A percentile compares a stretch with the other conserved stretches of the same genome.
Evolutionary conservation across 2,113 vertebrate genomes (phyloP).

Genomic region (Protobothrops mucrosquamatus): DNA sequence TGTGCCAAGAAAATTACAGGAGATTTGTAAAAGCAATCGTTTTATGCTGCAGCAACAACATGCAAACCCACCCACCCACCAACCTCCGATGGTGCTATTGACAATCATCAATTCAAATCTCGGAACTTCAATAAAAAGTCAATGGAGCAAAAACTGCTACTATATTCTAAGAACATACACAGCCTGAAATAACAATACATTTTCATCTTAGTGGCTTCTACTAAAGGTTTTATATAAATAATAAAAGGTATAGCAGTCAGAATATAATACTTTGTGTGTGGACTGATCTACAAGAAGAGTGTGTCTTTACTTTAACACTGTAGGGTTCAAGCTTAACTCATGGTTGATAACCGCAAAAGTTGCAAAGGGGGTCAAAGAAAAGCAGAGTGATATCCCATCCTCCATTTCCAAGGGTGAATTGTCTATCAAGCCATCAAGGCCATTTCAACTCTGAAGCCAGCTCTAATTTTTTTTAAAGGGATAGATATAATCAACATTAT

Average conservation of each 20-base stretch:
- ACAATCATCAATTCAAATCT: conserved; percentile 75
- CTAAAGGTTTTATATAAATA: no score
- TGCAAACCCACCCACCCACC: conserved; percentile 2
- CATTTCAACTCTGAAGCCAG: background rate
- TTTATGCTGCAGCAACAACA: conserved; percentile 63
- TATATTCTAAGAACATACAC: conserved; percentile 73
- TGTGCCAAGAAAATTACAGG: background rate
- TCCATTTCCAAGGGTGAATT: background rate
- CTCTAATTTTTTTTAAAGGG: background rate
- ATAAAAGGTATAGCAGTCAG: background rate
- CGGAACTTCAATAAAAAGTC: conserved; percentile 88
- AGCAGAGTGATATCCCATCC: background rate
- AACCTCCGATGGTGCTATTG: conserved; percentile 60
- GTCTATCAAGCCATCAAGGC: background rate
- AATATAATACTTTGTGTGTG: background rate
- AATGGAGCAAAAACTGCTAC: conserved; percentile 82
- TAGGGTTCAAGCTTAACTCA: background rate
- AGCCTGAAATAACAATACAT: no score
- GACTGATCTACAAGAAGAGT: background rate
- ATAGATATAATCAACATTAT: background rate
- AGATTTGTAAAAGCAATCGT: conserved; percentile 65
- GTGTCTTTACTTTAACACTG: background rate
- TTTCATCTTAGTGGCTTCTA: no score
- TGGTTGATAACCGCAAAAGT: background rate
- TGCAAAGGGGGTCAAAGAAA: background rate